Conservation (phyloP, 2,113 vertebrate species). For the Lanius collurio region DNA sequence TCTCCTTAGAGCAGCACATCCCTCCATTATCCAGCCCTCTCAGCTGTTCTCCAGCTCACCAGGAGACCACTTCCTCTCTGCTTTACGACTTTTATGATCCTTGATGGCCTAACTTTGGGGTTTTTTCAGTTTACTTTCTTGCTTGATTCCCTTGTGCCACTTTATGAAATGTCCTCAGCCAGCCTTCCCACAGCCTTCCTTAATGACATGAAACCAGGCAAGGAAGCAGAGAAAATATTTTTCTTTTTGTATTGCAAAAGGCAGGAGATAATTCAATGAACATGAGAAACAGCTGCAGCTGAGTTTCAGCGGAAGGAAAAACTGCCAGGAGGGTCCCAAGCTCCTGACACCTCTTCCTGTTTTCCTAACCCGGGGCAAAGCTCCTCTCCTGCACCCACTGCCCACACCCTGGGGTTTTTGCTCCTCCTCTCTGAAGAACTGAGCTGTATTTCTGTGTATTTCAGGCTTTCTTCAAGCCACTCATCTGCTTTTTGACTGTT, state of each 20-base stretch:
- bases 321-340: not conserved
- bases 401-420: not conserved
- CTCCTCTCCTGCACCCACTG: not conserved
- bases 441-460: not conserved
- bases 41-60: conserved; percentile 33
- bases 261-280: not conserved
- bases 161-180: not conserved
- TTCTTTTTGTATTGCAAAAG: not conserved
- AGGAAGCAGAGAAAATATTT: not conserved
- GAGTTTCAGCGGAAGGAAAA: not conserved
- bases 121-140: conserved; percentile 28
- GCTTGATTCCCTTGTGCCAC: not conserved
- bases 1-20: conserved; percentile 37
- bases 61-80: conserved; percentile 40
- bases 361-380: not conserved
- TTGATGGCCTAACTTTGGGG: conserved; percentile 2
- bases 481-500: not conserved
- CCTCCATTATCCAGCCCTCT: conserved; percentile 42
- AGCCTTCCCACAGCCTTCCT: not conserved
- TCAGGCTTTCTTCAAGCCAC: not conserved
- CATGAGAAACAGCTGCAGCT: not conserved
- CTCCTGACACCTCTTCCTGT: accelerated
- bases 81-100: conserved; percentile 26
- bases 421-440: not conserved
- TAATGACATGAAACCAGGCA: conserved; percentile 4